These are phyloP conservation scores for Cataglyphis rosenhaueri DNA, from an alignment of 2,888 invertebrate species.

Conservation along the genomic window DNA sequence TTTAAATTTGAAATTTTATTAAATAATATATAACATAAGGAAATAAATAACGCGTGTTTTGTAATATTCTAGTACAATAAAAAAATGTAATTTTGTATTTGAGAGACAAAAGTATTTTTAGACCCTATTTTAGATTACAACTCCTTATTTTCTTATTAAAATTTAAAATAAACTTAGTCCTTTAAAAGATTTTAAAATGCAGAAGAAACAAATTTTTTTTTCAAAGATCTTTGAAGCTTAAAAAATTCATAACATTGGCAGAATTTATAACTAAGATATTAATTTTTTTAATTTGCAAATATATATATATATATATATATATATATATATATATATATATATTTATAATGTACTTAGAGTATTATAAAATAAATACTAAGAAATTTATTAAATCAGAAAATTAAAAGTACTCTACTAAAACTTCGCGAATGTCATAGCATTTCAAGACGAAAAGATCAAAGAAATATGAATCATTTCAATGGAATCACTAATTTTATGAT, in stretches of 20 bases:
- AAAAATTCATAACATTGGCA: constrained; percentile 1
- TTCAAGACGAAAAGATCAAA: constrained; percentile 32
- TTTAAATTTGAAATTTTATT: no score
- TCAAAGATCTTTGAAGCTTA: background rate
- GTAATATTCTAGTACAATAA: no score
- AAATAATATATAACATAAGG: no score
- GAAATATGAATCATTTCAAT: constrained; percentile 41
- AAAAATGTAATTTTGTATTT: background rate
- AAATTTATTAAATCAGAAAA: background rate
- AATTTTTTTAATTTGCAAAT: background rate
- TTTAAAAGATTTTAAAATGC: background rate
- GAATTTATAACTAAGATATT: constrained; percentile 6
- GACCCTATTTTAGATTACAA: background rate
- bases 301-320: no score
- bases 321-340: no score
- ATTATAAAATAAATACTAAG: background rate
- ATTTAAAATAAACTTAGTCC: background rate
- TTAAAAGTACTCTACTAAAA: background rate
- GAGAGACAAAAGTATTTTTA: background rate
- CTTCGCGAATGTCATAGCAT: background rate
- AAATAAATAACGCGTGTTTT: no score
- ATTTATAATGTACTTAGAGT: no score
- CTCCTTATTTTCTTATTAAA: background rate
- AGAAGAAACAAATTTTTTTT: no score
- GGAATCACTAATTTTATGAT: constrained; percentile 58